These are phyloP conservation scores for Catharus ustulatus DNA, from an alignment of 2,797 vertebrate genomes.

Conservation along the genomic window DNA sequence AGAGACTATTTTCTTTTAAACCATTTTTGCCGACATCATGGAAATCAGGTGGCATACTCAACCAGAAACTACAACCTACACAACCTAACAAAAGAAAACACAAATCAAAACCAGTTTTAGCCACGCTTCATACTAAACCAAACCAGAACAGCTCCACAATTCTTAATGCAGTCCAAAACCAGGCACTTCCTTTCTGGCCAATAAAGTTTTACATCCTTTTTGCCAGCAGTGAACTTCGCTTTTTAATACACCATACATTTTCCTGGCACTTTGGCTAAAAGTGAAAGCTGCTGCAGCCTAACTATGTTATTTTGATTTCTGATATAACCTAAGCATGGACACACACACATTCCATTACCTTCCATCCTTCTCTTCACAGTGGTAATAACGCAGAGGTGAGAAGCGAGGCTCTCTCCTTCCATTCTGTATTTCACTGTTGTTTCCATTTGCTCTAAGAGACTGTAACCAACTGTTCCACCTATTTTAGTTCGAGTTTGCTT, in stretches of 20 bases:
- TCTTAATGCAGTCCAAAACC: neutral
- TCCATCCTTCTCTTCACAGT: neutral
- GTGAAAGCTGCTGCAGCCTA: neutral
- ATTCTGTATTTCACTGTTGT: neutral
- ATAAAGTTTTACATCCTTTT: neutral
- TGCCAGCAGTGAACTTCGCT: neutral
- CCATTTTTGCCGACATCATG: neutral
- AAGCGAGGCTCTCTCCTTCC: neutral
- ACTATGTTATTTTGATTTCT: neutral
- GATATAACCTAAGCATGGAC: fast-evolving
- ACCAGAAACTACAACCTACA: neutral
- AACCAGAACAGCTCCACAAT: neutral
- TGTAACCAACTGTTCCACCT: neutral
- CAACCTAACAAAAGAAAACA: neutral
- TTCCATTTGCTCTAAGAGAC: neutral
- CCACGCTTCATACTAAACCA: neutral
- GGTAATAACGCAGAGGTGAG: neutral
- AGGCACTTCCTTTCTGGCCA: neutral
- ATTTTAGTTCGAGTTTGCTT: neutral
- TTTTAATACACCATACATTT: neutral
- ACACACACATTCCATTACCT: neutral
- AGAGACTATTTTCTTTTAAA: neutral
- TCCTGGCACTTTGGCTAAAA: neutral
- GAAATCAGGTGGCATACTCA: neutral
- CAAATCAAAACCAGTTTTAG: neutral